Evolutionary conservation across 2,888 invertebrate species (phyloP), one percentile per base, ranked within the genome.

Genomic region (Eupithecia exiguata): DNA sequence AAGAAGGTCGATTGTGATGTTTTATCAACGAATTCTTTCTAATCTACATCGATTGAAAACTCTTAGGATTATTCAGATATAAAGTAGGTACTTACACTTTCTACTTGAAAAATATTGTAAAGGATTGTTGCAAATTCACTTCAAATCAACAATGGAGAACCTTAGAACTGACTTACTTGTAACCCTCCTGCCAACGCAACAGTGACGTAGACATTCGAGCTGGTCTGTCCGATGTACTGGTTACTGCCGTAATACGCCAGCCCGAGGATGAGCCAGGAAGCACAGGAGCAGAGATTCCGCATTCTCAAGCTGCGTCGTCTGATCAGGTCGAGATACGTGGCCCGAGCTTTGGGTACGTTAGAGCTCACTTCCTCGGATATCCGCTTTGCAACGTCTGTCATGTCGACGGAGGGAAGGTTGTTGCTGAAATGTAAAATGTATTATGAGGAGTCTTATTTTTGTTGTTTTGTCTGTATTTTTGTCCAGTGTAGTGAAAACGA

Each of bases 201-300:
- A 84, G 97, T 97, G 4, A 96, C 76, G 85, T 97, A 98, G 62
- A 97, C 96, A 83, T 97, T 95, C 0, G 97, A 97, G n/a, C 96
- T 96, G 6, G 97, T 92, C 84, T 96, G 96, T 0, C 96, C 96
- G 68, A 97, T 96, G 85, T 97, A 97, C 86, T 97, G 97, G 16
- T 97, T 96, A 71, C 97, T 95, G 0, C 98, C 98, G 83, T 97
- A 98, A 87, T 96, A 97, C 70, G 97, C 96, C 88, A 98, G 94
- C 1, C 97, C 97, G 40, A 97, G 96, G 0, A 96, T 96, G 30
- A 97, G 91, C 98, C 97, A 97, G 81, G 96, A 95, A 76, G 96
- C 95, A 78, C 95, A 95, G 78, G 96, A 96, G 74, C 95, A 95
- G 2, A 97, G 79, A 0, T 96, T 97, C 82, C 96, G 96, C 38